phyloP scores from a whole-genome alignment of 2,888 invertebrate genomes.

The Tinea pellionella region DNA sequence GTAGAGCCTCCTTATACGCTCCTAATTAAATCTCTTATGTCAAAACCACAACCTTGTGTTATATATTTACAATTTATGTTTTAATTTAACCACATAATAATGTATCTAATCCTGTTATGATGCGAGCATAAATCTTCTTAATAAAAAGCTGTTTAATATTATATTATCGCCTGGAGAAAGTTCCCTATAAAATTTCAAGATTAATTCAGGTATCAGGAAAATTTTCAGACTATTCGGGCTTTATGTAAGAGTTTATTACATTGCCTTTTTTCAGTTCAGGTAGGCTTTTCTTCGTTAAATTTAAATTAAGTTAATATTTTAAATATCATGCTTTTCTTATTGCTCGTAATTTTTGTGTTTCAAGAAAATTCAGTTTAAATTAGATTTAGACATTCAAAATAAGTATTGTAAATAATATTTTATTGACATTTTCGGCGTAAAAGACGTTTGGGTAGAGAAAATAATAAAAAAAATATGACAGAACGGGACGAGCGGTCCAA shows the following conservation, averaged over 20 bases:
- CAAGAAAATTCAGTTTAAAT: neutral
- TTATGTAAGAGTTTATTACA: neutral
- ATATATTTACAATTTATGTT: too few species aligned
- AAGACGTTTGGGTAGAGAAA: too few species aligned
- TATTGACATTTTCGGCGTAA: too few species aligned
- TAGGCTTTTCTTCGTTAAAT: neutral
- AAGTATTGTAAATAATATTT: too few species aligned
- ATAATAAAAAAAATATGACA: too few species aligned
- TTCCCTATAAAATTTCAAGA: neutral
- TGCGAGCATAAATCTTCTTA: neutral
- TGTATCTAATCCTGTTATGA: neutral
- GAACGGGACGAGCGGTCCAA: too few species aligned
- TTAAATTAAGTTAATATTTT: neutral
- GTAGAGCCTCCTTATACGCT: too few species aligned
- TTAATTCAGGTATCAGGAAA: neutral
- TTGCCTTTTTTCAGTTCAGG: neutral
- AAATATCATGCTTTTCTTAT: neutral
- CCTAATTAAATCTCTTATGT: too few species aligned
- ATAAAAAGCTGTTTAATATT: neutral
- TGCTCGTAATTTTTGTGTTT: neutral
- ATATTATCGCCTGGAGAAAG: neutral
- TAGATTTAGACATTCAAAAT: too few species aligned
- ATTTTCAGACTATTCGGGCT: neutral
- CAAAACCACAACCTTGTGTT: too few species aligned
- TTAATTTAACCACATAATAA: too few species aligned